Evolutionary conservation across 2,797 vertebrate species (phyloP), one percentile per base, ranked within the genome.

Genomic region (Etheostoma nigrum): DNA sequence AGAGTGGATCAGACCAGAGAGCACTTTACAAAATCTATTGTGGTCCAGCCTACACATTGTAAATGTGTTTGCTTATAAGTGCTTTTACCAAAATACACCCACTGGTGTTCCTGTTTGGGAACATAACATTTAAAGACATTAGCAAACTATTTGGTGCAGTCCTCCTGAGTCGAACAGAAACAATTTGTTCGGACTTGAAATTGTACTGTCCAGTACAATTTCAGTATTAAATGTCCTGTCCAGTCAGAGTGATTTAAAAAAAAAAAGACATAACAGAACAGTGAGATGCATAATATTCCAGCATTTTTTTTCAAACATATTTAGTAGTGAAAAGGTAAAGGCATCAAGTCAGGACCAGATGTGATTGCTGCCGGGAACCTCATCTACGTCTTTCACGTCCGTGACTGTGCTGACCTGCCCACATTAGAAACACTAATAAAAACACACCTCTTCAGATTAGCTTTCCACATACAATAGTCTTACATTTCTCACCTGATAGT

Each of bases 1-100:
- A 51, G 62, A 81, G 47, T 11, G 40, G 47, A 71, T 61, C 53
- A 48, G 57, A 65, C 58, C 72, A n/a, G 25, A 78, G 64, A 27
- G 72, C 67, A n/a, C 60, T 59, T 9, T 13, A 45, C 57, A 27
- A 45, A 45, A 45, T 60, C 11, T 55, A 2, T 2, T 14, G 21
- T 61, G 47, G 36, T 68, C 42, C 66, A 1, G 48, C 18, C 69
- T 58, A 61, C 44, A 23, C 25, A 3, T 48, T 25, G 2, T 33
- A 42, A 40, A 40, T 40, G 36, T 40, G 27, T 40, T 76, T 16
- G 5, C 16, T 51, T 36, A 44, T 15, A 19, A 14, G 47, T 23
- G 8, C 11, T 55, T 15, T 58, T 12, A 47, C 13, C 25, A 40
- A 60, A 63, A 60, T 3, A 18, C 40, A 52, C 54, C 67, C 70